A percentile compares a stretch with the other conserved stretches of the same genome.
These are phyloP conservation scores for Anastatus disparis DNA, from an alignment of 1,140 invertebrate genomes.

Conservation along the genomic window DNA sequence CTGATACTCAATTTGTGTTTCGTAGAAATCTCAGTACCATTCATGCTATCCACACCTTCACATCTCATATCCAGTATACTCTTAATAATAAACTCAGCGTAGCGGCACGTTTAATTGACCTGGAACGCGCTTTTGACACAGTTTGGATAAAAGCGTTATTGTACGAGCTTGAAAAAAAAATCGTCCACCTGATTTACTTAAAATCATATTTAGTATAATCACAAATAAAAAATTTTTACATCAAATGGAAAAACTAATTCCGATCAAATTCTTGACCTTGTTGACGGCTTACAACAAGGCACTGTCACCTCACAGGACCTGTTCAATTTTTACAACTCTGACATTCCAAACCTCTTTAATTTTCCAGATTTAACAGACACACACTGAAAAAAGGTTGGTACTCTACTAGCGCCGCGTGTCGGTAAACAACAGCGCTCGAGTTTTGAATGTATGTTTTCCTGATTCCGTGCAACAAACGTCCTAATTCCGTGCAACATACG, in stretches of 20 bases:
- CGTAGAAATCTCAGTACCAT: constrained; percentile 32
- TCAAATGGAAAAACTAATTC: neutral
- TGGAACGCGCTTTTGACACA: constrained; percentile 51
- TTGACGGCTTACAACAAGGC: constrained; percentile 16
- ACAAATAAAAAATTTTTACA: constrained; percentile 17
- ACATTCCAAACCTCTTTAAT: neutral
- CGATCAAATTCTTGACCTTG: neutral
- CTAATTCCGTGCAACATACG: no score
- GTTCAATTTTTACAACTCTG: constrained; percentile 1
- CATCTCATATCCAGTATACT: constrained; percentile 18
- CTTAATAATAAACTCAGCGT: constrained; percentile 44
- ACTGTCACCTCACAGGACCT: constrained; percentile 1
- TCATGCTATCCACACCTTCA: constrained; percentile 36
- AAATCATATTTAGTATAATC: constrained; percentile 39
- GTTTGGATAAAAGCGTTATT: constrained; percentile 46
- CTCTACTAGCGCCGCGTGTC: no score
- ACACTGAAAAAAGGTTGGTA: no score
- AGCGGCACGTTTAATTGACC: constrained; percentile 48
- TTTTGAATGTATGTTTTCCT: no score
- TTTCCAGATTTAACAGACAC: neutral
- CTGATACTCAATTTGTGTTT: constrained; percentile 43
- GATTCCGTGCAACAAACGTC: no score
- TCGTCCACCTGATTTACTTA: constrained; percentile 29
- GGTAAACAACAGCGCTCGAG: no score
- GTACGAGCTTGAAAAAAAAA: constrained; percentile 42